A percentile compares a stretch with the other conserved stretches of the same genome.
Conservation (phyloP, 1,140 invertebrate genomes). For the Brevipalpus yothersi region DNA sequence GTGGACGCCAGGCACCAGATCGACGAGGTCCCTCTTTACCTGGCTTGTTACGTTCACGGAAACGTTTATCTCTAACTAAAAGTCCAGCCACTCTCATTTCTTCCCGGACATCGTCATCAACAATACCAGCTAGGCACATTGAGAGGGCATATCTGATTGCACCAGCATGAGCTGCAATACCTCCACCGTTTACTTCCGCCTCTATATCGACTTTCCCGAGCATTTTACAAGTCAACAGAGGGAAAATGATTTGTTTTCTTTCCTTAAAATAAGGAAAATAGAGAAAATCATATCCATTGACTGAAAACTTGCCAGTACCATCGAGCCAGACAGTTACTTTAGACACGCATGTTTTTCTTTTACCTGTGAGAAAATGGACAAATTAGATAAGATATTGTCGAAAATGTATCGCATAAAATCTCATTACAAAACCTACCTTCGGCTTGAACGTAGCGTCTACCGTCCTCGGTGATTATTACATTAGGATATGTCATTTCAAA, state of each 20-base stretch:
- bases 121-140: constrained; percentile 47
- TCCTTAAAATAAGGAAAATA: constrained; percentile 41
- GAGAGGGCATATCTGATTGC: constrained; percentile 63
- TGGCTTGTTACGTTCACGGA: constrained; percentile 70
- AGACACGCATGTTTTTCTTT: constrained; percentile 38
- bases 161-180: constrained; percentile 46
- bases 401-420: too few relatives aligned
- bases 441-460: constrained; percentile 36
- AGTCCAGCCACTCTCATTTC: constrained; percentile 75
- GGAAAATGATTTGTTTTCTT: constrained; percentile 49
- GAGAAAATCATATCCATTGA: constrained; percentile 44
- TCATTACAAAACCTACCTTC: constrained; percentile 22
- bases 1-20: constrained; percentile 23
- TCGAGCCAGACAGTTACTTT: constrained; percentile 39
- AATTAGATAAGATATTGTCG: too few relatives aligned
- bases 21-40: constrained; percentile 70
- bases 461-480: constrained; percentile 37
- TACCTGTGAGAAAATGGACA: constrained; percentile 25
- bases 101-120: constrained; percentile 44
- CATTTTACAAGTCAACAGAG: constrained; percentile 50
- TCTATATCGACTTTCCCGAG: constrained; percentile 56
- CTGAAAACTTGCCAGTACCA: constrained; percentile 51
- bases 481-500: constrained; percentile 22
- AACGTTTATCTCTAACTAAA: constrained; percentile 49
- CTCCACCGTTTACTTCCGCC: constrained; percentile 32